A percentile compares a stretch with the other conserved stretches of the same genome.
phyloP scores from a whole-genome alignment of 2,888 invertebrate species.

The Hydraecia micacea region DNA sequence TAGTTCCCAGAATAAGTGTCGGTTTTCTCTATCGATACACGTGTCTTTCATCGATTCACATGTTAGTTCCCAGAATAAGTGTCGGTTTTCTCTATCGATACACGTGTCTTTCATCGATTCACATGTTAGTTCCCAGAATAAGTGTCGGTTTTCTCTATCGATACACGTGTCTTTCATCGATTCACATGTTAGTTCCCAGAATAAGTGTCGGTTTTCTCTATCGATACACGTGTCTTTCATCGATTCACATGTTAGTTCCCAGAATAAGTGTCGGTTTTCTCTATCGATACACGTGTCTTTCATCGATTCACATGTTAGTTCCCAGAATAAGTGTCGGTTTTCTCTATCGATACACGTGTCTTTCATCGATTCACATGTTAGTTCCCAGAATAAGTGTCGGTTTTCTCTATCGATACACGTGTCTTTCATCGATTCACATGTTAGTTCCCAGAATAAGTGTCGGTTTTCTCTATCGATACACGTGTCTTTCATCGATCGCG shows the following conservation, averaged over 20 bases:
- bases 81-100: background rate
- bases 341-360: background rate
- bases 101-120: background rate
- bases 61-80: too few species aligned
- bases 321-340: background rate
- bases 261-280: background rate
- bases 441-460: background rate
- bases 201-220: background rate
- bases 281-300: background rate
- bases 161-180: background rate
- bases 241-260: too few species aligned
- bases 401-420: conserved; percentile 2
- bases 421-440: background rate
- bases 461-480: background rate
- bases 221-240: conserved; percentile 2
- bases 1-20: background rate
- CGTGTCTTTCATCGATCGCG: background rate
- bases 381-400: background rate
- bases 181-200: too few species aligned
- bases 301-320: too few species aligned
- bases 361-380: too few species aligned
- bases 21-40: background rate
- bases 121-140: too few species aligned
- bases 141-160: background rate
- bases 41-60: background rate